Percentiles rank a stretch among this genome's conserved stretches.
phyloP scores from a whole-genome alignment of 2,888 invertebrate genomes.

The Acrocera orbiculus region DNA sequence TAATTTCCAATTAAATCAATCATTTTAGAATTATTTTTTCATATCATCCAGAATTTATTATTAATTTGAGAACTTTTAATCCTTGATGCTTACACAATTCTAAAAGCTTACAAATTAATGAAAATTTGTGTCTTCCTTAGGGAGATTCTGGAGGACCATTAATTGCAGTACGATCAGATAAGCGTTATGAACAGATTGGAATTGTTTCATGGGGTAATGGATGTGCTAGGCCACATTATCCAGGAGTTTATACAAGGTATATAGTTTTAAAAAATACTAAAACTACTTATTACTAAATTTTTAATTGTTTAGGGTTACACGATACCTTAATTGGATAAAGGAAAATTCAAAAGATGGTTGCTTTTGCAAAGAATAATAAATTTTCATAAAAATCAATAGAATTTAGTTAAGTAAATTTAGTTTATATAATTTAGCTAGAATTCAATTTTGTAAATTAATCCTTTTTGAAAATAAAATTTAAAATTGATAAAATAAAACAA shows the following conservation, averaged over 20 bases:
- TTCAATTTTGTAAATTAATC: too few relatives aligned
- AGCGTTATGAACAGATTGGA: conserved; percentile 67
- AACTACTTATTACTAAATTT: too few relatives aligned
- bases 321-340: conserved; percentile 68
- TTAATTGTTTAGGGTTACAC: too few relatives aligned
- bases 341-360: conserved; percentile 66
- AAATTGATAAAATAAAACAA: too few relatives aligned
- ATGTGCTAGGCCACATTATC: conserved; percentile 67
- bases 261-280: too few relatives aligned
- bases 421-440: too few relatives aligned
- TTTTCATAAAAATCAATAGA: not conserved
- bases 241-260: conserved; percentile 73
- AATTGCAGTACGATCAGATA: conserved; percentile 49
- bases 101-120: too few relatives aligned
- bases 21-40: not conserved
- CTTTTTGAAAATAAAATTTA: too few relatives aligned
- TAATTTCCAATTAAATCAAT: not conserved
- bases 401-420: not conserved
- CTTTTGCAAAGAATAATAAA: conserved; percentile 48
- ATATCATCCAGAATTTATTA: too few relatives aligned
- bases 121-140: too few relatives aligned
- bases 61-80: too few relatives aligned
- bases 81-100: too few relatives aligned
- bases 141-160: conserved; percentile 46
- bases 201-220: conserved; percentile 84